Evolutionary conservation across 53 echinoderm and acorn worm species (phyloP).

Genomic region (Echinometra lucunter): DNA sequence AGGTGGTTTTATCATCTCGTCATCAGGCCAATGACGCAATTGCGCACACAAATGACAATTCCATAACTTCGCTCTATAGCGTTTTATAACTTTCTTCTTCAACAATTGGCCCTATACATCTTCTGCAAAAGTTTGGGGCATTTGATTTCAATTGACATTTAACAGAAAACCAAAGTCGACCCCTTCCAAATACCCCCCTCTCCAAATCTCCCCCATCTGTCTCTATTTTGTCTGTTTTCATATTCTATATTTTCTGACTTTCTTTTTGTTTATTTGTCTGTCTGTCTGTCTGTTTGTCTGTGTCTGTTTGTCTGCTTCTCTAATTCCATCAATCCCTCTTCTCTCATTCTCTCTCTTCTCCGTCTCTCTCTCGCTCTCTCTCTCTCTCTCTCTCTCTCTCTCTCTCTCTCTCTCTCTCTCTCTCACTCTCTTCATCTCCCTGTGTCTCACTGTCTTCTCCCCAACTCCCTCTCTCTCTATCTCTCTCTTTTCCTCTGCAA

Average conservation of each 20-base stretch:
- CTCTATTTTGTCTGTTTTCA: not conserved
- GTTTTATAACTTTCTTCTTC: conserved; percentile 3
- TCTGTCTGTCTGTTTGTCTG: not conserved
- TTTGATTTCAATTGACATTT: not conserved
- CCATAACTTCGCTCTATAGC: not conserved
- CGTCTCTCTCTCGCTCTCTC: not conserved
- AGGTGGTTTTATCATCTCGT: not conserved
- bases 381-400: not conserved
- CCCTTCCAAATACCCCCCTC: not conserved
- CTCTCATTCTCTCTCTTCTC: not conserved
- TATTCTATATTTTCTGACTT: not conserved
- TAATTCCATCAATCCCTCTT: not conserved
- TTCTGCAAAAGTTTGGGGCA: not conserved
- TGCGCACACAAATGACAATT: not conserved
- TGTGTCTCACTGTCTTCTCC: not conserved
- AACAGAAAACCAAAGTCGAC: not conserved
- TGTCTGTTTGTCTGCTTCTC: not conserved
- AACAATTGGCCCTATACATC: not conserved
- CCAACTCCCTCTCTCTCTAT: not conserved
- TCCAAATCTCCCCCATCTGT: not conserved
- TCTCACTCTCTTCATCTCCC: not conserved
- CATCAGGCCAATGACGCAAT: not conserved
- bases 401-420: not conserved
- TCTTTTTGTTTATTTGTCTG: not conserved
- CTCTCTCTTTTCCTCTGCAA: not conserved